Conservation (phyloP, 2,113 vertebrate species). For the Phasianus colchicus region DNA sequence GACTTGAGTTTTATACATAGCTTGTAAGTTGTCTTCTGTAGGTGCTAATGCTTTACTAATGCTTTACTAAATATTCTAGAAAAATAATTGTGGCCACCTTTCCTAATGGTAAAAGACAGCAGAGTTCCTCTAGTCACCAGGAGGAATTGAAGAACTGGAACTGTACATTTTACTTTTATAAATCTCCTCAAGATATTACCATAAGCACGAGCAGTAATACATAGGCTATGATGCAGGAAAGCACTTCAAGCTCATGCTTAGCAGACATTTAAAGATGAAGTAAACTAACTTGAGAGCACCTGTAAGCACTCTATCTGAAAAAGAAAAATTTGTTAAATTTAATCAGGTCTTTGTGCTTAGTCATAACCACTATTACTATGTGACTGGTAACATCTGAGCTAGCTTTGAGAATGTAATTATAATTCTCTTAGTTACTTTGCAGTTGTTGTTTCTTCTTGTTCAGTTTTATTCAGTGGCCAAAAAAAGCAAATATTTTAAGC, state of each 20-base stretch:
- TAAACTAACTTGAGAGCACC: constrained; percentile 27
- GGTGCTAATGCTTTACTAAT: not conserved
- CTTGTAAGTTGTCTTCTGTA: not conserved
- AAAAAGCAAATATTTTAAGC: not conserved
- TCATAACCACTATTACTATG: not conserved
- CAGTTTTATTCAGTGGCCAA: not conserved
- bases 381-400: not conserved
- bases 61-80: not conserved
- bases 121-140: not conserved
- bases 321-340: not conserved
- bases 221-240: not conserved
- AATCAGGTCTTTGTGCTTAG: not conserved
- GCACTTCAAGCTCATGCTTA: not conserved
- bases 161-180: not conserved
- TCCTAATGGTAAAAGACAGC: not conserved
- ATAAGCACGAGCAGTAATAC: not conserved
- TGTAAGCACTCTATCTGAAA: not conserved
- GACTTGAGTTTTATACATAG: not conserved
- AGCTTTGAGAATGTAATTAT: not conserved
- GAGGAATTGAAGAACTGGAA: not conserved
- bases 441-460: not conserved
- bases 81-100: not conserved
- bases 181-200: not conserved
- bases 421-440: not conserved
- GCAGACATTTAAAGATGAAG: not conserved